A percentile compares a stretch with the other conserved stretches of the same genome.
Evolutionary conservation across 2,113 vertebrate species (phyloP).

Genomic region (Alaudala cheleensis): DNA sequence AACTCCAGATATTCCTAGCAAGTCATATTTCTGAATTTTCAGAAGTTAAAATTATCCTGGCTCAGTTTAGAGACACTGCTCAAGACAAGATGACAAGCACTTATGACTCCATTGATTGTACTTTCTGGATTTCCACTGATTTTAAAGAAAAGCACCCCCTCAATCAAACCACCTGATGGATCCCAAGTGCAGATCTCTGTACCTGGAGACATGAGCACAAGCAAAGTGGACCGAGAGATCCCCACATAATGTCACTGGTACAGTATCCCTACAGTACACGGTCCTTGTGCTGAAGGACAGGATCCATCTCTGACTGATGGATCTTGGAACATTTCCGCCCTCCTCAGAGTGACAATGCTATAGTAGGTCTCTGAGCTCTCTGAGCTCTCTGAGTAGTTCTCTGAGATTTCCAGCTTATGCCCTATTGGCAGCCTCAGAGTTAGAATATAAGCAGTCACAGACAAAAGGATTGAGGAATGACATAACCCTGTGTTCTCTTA

Average conservation of each 20-base stretch:
- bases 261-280: not conserved
- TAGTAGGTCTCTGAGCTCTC: not conserved
- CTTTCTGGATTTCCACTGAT: not conserved
- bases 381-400: not conserved
- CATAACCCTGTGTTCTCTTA: not conserved
- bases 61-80: not conserved
- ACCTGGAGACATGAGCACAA: not conserved
- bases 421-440: not conserved
- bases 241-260: not conserved
- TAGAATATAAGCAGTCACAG: not conserved
- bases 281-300: not conserved
- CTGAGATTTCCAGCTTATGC: not conserved
- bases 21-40: not conserved
- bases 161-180: not conserved
- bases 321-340: not conserved
- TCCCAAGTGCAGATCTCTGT: not conserved
- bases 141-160: not conserved
- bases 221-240: not conserved
- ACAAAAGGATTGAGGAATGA: not conserved
- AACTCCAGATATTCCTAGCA: not conserved
- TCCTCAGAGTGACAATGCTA: not conserved
- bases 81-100: not conserved
- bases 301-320: not conserved
- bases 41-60: not conserved
- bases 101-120: not conserved